Base-by-base conservation (phyloP, 2,888 invertebrate species). In the Anarsia innoxiella region DNA sequence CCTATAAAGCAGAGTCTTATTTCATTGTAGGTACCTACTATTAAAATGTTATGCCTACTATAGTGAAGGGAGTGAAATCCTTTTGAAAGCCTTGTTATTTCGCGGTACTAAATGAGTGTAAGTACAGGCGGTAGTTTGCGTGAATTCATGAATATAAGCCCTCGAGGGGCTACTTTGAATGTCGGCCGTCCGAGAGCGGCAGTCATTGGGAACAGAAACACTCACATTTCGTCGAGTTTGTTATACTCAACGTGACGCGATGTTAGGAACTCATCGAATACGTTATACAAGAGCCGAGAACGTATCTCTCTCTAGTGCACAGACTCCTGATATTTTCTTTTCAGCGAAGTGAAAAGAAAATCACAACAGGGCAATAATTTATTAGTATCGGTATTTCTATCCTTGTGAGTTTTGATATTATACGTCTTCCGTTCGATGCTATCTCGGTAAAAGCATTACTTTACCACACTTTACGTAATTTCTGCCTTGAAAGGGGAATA, bases 221-320 rank as follows among this genome's bases (percentile, higher is more conserved):
- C 25, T n/a, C 25, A 25, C 25, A 25, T 25, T 25, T 25, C 25
- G n/a, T n/a, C 25, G 25, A 25, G 8, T 25, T 25, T 25, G n/a
- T 25, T 25, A 25, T 5, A 25, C 25, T 9, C 2, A 9, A n/a
- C 25, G 25, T 25, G 25, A 25, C n/a, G 25, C 8, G 25, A 9
- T 25, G n/a, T n/a, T 4, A 19, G 19, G 8, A 19, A 19, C 19
- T 19, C 19, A 19, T 19, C 19, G 19, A 19, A 19, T 19, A 19
- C 3, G 3, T 19, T 19, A 5, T 19, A 19, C 8, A 5, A 3
- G 8, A 3, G 19, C 19, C 19, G 8, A 5, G 19, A 19, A 19
- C 8, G 3, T 19, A 19, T 19, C 3, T 8, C 4, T 19, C 19
- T 8, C 19, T 5, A 19, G 19, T 8, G 19, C 8, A 3, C 19